Conservation (phyloP, 1,140 invertebrate species). For the Drosophila leontia region DNA sequence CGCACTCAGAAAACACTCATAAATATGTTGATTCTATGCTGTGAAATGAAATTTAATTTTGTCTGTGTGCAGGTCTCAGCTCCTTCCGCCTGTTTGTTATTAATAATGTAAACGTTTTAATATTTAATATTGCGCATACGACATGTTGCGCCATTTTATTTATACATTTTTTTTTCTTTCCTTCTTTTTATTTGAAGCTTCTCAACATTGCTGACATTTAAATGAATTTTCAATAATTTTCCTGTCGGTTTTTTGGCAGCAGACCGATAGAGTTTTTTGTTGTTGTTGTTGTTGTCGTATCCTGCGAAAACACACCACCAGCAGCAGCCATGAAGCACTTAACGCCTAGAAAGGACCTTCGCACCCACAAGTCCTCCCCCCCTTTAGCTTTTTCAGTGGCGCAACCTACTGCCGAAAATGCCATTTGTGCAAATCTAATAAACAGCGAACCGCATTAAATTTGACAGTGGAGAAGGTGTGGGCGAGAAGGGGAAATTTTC, state of each 20-base stretch:
- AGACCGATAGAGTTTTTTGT: slow-evolving; percentile 50
- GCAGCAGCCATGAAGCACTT: slow-evolving; percentile 57
- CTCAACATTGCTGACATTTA: slow-evolving; percentile 64
- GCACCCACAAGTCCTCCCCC: slow-evolving; percentile 9
- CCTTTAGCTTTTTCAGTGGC: slow-evolving; percentile 19
- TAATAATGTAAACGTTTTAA: slow-evolving; percentile 79
- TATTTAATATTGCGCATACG: slow-evolving; percentile 80
- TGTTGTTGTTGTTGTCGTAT: slow-evolving; percentile 13
- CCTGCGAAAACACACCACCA: slow-evolving; percentile 12
- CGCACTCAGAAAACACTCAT: slow-evolving; percentile 31
- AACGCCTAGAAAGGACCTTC: slow-evolving; percentile 56
- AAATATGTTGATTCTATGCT: slow-evolving; percentile 44
- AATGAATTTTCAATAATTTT: slow-evolving; percentile 81
- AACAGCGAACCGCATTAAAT: slow-evolving; percentile 81
- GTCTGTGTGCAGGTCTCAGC: slow-evolving; percentile 3
- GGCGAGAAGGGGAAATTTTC: not conserved
- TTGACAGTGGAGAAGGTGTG: slow-evolving; percentile 52
- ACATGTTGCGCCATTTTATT: slow-evolving; percentile 67
- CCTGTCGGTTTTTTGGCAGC: slow-evolving; percentile 26
- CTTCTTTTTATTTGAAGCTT: slow-evolving; percentile 18
- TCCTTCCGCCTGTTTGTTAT: slow-evolving; percentile 38
- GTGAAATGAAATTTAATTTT: slow-evolving; percentile 32
- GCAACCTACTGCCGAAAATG: slow-evolving; percentile 58
- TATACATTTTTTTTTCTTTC: not conserved
- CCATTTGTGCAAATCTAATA: slow-evolving; percentile 80